These are phyloP conservation scores for Melieria omissa DNA, from an alignment of 2,888 invertebrate genomes.

Conservation along the genomic window DNA sequence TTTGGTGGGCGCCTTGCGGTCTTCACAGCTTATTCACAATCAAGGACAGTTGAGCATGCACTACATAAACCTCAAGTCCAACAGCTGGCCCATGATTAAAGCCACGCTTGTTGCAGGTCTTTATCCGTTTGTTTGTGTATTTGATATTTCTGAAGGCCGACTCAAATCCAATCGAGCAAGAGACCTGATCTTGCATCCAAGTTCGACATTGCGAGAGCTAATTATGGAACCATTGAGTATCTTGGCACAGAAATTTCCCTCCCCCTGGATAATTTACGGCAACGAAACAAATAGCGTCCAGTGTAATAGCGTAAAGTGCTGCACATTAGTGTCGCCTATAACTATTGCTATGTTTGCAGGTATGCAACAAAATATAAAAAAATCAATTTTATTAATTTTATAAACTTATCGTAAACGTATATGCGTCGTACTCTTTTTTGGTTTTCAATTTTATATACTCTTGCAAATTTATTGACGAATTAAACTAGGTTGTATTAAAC, in stretches of 20 bases:
- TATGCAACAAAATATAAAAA: slow-evolving; percentile 24
- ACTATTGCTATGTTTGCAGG: slow-evolving; percentile 78
- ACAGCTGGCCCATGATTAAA: slow-evolving; percentile 93
- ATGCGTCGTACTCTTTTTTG: no score
- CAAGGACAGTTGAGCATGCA: slow-evolving; percentile 78
- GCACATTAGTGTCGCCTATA: slow-evolving; percentile 81
- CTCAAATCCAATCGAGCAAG: slow-evolving; percentile 72
- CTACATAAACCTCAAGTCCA: slow-evolving; percentile 85
- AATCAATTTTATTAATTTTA: not conserved
- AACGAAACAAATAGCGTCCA: slow-evolving; percentile 74
- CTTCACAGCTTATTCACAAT: slow-evolving; percentile 69
- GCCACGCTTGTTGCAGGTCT: slow-evolving; percentile 88
- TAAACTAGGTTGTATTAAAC: no score
- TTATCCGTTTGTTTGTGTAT: slow-evolving; percentile 86
- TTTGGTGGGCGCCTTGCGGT: slow-evolving; percentile 82
- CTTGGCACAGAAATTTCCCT: slow-evolving; percentile 67
- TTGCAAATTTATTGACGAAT: no score
- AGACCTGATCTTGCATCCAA: slow-evolving; percentile 63
- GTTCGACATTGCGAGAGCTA: slow-evolving; percentile 68
- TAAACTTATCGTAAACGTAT: not conserved
- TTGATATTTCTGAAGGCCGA: slow-evolving; percentile 72
- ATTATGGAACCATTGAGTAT: slow-evolving; percentile 34
- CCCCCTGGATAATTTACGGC: slow-evolving; percentile 85
- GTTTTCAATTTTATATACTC: no score
- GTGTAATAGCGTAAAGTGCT: slow-evolving; percentile 76